Evolutionary conservation across 2,888 invertebrate species (phyloP), one percentile per base, ranked within the genome.

Genomic region (Labia minor): DNA sequence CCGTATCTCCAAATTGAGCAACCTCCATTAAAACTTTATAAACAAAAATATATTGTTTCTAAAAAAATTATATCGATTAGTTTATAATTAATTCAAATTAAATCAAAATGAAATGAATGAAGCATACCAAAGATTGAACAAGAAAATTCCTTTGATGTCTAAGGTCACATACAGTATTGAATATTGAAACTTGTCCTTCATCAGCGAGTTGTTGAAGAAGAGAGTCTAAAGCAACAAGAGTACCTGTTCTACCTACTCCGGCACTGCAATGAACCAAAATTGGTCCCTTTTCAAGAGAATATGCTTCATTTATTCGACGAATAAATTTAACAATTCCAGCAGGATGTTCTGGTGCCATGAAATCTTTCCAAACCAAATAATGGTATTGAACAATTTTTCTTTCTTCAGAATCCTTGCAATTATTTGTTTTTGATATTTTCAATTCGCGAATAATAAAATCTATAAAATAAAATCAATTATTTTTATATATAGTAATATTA

Each of bases 21-120:
- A 89, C 89, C 77, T 96, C 96, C 77, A 95, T 89, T 63, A 96
- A 80, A 64, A 95, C 92, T 49, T 94, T 89, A 78, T 96, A 95
- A 72, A 96, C 89, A 80, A 96, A 96, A 73, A 95, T 91, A 79
- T 96, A 96, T 81, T 96, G 96, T 85, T 95, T 95, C 87, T 91
- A 79, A 61, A 79, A 77, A n/a, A n/a, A n/a, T n/a, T n/a, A n/a
- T n/a, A n/a, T n/a, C n/a, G n/a, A n/a, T n/a, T n/a, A n/a, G n/a
- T n/a, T n/a, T n/a, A n/a, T n/a, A n/a, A 66, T n/a, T n/a, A n/a
- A n/a, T n/a, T n/a, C n/a, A n/a, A n/a, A n/a, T n/a, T 64, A 65
- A 66, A 21, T 33, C 14, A 65, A 62, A 65, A n/a, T n/a, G n/a
- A n/a, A n/a, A n/a, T n/a, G n/a, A n/a, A n/a, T n/a, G n/a, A n/a